Evolutionary conservation across 2,797 vertebrate genomes (phyloP).

Genomic region (Lagodon rhomboides): DNA sequence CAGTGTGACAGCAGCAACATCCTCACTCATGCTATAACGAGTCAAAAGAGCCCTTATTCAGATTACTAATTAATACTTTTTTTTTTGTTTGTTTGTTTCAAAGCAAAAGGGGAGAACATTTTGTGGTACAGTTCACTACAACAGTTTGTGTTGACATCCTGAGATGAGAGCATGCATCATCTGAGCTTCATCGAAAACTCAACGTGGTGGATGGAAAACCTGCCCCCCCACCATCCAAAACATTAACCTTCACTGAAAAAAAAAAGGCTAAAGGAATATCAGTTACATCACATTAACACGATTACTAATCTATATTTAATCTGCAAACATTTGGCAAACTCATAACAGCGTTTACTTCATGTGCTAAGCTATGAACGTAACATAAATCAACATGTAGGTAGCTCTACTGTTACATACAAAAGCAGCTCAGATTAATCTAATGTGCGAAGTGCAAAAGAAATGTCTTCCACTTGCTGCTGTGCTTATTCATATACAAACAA

Average conservation of each 20-base stretch:
- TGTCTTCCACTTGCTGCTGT: slow-evolving; percentile 49
- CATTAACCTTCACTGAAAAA: neutral
- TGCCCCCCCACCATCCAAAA: neutral
- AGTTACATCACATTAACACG: slow-evolving; percentile 55
- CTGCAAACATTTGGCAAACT: slow-evolving; percentile 72
- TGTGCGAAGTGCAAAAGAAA: slow-evolving; percentile 51
- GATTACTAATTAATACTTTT: slow-evolving; percentile 50
- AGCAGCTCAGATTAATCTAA: slow-evolving; percentile 28
- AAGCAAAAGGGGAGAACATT: slow-evolving; percentile 42
- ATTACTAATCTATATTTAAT: slow-evolving; percentile 40
- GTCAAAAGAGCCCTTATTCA: slow-evolving; percentile 79
- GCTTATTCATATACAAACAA: slow-evolving; percentile 66
- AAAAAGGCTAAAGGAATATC: slow-evolving; percentile 46
- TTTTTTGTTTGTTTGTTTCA: slow-evolving; percentile 10
- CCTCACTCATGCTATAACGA: slow-evolving; percentile 67
- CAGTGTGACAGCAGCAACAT: slow-evolving; percentile 40
- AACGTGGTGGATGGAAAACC: slow-evolving; percentile 28
- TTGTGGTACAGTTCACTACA: slow-evolving; percentile 53
- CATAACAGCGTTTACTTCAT: slow-evolving; percentile 32
- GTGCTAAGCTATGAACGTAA: slow-evolving; percentile 37
- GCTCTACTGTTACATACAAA: slow-evolving; percentile 34
- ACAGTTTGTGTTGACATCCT: slow-evolving; percentile 68
- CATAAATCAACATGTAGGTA: slow-evolving; percentile 13
- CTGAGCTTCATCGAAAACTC: slow-evolving; percentile 65
- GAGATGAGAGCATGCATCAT: slow-evolving; percentile 79